Percentiles rank a stretch among this genome's conserved stretches.
Conservation (phyloP, 2,113 vertebrate species). For the Dasypus novemcinctus region DNA sequence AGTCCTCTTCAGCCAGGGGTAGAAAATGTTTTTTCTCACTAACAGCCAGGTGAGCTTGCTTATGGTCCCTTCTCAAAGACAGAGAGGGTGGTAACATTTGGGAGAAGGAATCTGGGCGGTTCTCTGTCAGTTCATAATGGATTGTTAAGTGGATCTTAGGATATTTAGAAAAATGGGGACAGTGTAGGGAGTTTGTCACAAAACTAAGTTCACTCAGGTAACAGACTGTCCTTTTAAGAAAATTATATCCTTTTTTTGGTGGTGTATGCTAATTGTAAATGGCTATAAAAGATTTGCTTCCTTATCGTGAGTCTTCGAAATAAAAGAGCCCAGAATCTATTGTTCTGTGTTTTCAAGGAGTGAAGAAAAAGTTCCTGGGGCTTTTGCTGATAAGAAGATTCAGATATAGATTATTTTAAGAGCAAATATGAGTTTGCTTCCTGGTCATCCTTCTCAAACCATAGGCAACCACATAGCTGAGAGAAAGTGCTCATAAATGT, state of each 20-base stretch:
- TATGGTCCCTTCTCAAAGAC: neutral
- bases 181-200: neutral
- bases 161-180: neutral
- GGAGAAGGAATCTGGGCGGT: neutral
- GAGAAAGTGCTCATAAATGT: neutral
- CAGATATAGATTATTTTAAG: neutral
- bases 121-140: neutral
- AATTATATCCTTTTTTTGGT: neutral
- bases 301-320: neutral
- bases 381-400: neutral
- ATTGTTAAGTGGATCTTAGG: neutral
- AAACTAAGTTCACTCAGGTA: neutral
- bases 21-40: neutral
- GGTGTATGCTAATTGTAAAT: neutral
- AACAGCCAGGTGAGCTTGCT: neutral
- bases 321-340: neutral
- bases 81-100: neutral
- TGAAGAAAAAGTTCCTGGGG: neutral
- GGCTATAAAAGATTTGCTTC: neutral
- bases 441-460: neutral
- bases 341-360: neutral
- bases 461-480: neutral
- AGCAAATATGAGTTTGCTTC: neutral
- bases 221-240: neutral
- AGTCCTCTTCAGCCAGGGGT: neutral